phyloP scores from a whole-genome alignment of 2,797 vertebrate species.

The Hozukius guyotensis region DNA sequence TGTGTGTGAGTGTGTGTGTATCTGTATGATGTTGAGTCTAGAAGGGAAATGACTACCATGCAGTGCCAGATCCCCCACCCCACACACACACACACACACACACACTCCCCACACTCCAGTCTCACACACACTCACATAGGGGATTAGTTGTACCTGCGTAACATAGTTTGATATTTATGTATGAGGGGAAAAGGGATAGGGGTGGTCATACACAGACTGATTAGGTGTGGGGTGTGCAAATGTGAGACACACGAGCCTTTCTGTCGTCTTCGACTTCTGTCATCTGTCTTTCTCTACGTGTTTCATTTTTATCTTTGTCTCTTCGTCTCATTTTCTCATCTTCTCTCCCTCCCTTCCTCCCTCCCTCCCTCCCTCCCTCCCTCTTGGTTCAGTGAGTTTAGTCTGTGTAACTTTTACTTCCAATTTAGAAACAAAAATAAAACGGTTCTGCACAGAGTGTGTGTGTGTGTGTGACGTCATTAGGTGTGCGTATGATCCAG shows the following conservation, averaged over 20 bases:
- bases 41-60: constrained; percentile 80
- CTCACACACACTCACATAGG: constrained; percentile 42
- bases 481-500: constrained; percentile 67
- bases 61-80: constrained; percentile 63
- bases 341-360: not conserved
- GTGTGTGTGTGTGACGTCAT: constrained; percentile 50
- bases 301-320: constrained; percentile 26
- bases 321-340: constrained; percentile 18
- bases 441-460: constrained; percentile 18
- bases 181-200: constrained; percentile 63
- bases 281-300: constrained; percentile 19
- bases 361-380: not conserved
- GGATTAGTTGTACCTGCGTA: constrained; percentile 75
- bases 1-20: constrained; percentile 54
- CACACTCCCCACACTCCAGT: constrained; percentile 16
- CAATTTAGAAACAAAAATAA: constrained; percentile 66
- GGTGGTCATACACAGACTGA: constrained; percentile 61
- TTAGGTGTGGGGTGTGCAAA: constrained; percentile 49
- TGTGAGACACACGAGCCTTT: constrained; percentile 2
- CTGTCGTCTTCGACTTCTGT: constrained; percentile 28
- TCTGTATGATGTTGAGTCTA: constrained; percentile 81
- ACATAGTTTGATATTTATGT: constrained; percentile 74
- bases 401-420: constrained; percentile 47
- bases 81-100: constrained; percentile 10
- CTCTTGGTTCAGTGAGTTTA: constrained; percentile 68